These are phyloP conservation scores for cattle (Bos taurus) DNA, from an alignment of 2,113 vertebrate species.

Conservation along the genomic window ARS-UCD2.0 NC_037336.1:9806001-9806500, in stretches of 20 bases:
- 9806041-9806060: background rate
- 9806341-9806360: background rate
- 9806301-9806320: background rate
- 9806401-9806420: constrained; percentile 3
- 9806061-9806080: background rate
- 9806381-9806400: background rate
- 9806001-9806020: too few species aligned
- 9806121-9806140: background rate
- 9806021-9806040: too few species aligned
- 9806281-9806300: background rate
- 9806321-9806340: background rate
- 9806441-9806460: background rate
- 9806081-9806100: background rate
- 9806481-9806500: background rate
- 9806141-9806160: background rate
- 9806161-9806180: background rate
- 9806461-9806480: background rate
- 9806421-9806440: background rate
- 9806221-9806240: background rate
- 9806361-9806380: background rate
- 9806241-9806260: background rate
- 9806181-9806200: background rate
- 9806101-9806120: background rate
- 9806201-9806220: background rate
- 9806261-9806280: background rate